These are phyloP conservation scores for Poeciliopsis prolifica DNA, from an alignment of 2,113 vertebrate genomes.

Conservation along the genomic window DNA sequence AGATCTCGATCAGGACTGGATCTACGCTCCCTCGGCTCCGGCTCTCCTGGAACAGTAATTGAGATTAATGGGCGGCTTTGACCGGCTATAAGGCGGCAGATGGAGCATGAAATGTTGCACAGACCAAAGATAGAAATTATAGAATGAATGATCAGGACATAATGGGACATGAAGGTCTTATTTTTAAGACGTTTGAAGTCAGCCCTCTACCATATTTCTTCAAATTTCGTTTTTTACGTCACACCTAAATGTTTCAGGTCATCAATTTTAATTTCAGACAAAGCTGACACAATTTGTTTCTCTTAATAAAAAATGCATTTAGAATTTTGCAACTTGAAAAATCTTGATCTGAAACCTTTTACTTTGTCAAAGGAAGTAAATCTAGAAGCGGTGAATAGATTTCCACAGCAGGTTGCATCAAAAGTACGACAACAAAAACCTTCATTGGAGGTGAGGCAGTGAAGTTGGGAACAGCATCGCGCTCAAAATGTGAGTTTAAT, in stretches of 20 bases:
- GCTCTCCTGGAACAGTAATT: conserved; percentile 52
- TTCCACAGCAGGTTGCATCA: no score
- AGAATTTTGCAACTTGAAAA: no score
- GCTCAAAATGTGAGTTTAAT: conserved; percentile 8
- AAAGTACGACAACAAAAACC: no score
- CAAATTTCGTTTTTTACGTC: background rate
- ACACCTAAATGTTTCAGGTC: background rate
- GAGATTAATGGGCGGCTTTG: conserved; percentile 71
- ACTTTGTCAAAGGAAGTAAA: no score
- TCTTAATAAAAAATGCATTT: no score
- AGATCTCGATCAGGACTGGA: conserved; percentile 72
- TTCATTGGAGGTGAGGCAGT: no score
- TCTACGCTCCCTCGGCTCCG: conserved; percentile 50
- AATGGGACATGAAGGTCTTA: conserved; percentile 68
- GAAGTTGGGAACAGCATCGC: background rate
- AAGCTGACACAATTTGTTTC: background rate
- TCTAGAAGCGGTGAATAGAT: no score
- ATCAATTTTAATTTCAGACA: background rate
- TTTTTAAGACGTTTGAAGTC: conserved; percentile 44
- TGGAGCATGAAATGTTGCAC: conserved; percentile 30
- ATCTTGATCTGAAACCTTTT: no score
- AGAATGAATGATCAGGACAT: conserved; percentile 37
- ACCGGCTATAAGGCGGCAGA: conserved; percentile 61
- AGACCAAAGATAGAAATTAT: conserved; percentile 50
- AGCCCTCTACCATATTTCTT: background rate